phyloP scores from a whole-genome alignment of 2,888 invertebrate species.

The Caenorhabditis sulstoni region DNA sequence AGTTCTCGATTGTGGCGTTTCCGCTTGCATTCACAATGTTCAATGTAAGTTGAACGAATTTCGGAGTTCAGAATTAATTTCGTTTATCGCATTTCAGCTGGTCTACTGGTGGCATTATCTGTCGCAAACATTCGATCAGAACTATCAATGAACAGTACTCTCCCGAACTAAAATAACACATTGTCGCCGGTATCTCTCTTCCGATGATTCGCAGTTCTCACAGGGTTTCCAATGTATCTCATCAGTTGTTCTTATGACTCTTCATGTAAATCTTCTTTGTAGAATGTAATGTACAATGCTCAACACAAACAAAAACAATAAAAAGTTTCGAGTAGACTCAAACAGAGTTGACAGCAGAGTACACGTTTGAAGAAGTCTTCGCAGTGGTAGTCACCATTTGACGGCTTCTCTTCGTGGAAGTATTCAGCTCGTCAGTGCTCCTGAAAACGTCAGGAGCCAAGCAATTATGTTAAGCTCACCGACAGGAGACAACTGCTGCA shows the following conservation, averaged over 20 bases:
- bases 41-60: conserved; percentile 84
- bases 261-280: conserved; percentile 16
- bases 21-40: conserved; percentile 96
- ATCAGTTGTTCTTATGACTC: neutral
- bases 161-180: conserved; percentile 3
- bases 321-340: conserved; percentile 2
- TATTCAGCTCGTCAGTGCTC: conserved; percentile 25
- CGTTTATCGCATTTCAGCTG: conserved; percentile 67
- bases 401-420: conserved; percentile 21
- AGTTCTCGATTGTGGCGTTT: conserved; percentile 95
- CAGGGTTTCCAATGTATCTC: conserved; percentile 60
- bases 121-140: conserved; percentile 74
- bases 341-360: conserved; percentile 32
- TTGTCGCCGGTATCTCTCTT: conserved; percentile 35
- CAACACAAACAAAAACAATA: conserved; percentile 21
- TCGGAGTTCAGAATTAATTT: neutral
- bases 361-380: conserved; percentile 14
- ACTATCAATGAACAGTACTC: conserved; percentile 49
- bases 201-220: conserved; percentile 52
- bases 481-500: conserved; percentile 37
- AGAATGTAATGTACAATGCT: conserved; percentile 40
- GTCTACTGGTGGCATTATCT: conserved; percentile 86
- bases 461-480: conserved; percentile 21
- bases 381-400: neutral
- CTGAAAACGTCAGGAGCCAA: conserved; percentile 20